Percentiles rank a stretch among this genome's conserved stretches.
Evolutionary conservation across 2,888 invertebrate genomes (phyloP).

Genomic region (Iphiclides podalirius): DNA sequence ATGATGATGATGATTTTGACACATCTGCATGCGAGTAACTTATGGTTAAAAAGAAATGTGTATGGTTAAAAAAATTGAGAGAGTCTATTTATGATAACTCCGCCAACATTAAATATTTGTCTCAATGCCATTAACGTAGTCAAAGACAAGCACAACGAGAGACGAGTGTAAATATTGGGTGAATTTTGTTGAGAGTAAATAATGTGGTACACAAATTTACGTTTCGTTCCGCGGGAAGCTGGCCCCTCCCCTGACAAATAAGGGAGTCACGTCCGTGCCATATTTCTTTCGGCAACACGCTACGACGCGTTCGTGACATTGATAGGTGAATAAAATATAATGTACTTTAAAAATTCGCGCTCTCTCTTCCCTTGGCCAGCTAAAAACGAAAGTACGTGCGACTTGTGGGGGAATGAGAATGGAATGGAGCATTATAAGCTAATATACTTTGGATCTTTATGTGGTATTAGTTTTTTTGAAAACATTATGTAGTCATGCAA

Average conservation of each 20-base stretch:
- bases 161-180: background rate
- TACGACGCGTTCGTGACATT: background rate
- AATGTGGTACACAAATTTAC: background rate
- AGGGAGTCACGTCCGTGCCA: slow-evolving; percentile 2
- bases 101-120: slow-evolving; percentile 13
- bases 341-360: background rate
- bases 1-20: too few species aligned
- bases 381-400: too few species aligned
- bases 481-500: too few species aligned
- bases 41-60: too few species aligned
- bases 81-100: too few species aligned
- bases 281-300: slow-evolving; percentile 2
- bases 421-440: too few species aligned
- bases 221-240: background rate
- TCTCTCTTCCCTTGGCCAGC: too few species aligned
- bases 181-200: slow-evolving; percentile 8
- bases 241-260: background rate
- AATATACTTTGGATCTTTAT: too few species aligned
- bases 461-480: too few species aligned
- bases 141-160: background rate
- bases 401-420: too few species aligned
- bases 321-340: slow-evolving; percentile 2
- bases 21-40: too few species aligned
- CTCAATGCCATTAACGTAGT: background rate
- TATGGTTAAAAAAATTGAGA: too few species aligned